Evolutionary conservation across 35 echinoderm and acorn worm genomes (phyloP).

Genomic region (Ptychodera flava): DNA sequence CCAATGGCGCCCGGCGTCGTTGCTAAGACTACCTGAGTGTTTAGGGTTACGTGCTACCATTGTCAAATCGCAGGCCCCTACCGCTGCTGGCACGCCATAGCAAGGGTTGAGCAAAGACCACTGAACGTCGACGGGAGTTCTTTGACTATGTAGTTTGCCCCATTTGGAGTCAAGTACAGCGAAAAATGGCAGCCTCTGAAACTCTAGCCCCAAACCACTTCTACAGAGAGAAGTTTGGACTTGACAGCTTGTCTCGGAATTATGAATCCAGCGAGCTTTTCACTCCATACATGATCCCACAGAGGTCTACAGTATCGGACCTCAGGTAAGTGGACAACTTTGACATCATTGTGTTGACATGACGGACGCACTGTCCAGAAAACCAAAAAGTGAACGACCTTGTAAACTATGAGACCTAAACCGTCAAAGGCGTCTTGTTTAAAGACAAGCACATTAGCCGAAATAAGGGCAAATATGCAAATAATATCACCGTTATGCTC

Average conservation of each 20-base stretch:
- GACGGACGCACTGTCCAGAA: no score
- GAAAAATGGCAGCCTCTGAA: slow-evolving; percentile 58
- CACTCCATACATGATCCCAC: slow-evolving; percentile 82
- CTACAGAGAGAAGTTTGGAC: slow-evolving; percentile 78
- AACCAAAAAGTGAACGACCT: no score
- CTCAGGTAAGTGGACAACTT: slow-evolving; percentile 76
- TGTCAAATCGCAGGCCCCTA: background rate
- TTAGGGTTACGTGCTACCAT: background rate
- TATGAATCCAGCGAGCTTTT: slow-evolving; percentile 97
- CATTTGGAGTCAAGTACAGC: background rate
- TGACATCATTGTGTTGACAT: no score
- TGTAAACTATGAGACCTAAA: no score
- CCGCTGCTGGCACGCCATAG: background rate
- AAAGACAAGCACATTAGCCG: no score
- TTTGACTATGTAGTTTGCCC: background rate
- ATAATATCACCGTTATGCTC: no score
- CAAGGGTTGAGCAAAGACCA: no score
- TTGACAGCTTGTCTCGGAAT: slow-evolving; percentile 78
- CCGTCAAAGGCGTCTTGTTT: no score
- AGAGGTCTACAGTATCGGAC: slow-evolving; percentile 79
- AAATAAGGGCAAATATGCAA: no score
- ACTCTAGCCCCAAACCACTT: slow-evolving; percentile 43
- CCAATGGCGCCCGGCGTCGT: background rate
- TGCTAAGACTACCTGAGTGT: background rate
- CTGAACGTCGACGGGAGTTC: no score